Evolutionary conservation across 2,113 vertebrate genomes (phyloP).

Genomic region (Strix uralensis): DNA sequence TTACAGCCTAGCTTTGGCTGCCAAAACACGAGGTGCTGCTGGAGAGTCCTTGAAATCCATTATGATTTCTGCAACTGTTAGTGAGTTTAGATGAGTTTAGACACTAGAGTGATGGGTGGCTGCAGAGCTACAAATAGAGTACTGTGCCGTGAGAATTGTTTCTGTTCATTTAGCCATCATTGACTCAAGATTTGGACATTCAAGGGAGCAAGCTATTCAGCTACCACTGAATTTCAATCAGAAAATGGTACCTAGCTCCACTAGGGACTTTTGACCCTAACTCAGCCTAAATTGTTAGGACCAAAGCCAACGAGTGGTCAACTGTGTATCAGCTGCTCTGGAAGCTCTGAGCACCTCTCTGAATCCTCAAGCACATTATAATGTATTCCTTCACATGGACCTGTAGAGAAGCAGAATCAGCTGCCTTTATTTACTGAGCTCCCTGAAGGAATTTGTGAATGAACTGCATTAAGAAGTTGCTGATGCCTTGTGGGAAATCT

Average conservation of each 20-base stretch:
- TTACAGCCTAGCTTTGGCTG: not conserved
- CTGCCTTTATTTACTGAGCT: not conserved
- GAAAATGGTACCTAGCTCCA: not conserved
- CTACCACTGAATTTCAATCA: not conserved
- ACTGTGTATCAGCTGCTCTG: not conserved
- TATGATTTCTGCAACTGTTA: not conserved
- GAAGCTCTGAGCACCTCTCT: not conserved
- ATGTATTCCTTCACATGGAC: not conserved
- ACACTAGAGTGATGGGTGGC: not conserved
- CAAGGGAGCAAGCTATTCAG: not conserved
- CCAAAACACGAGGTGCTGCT: not conserved
- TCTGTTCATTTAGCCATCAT: not conserved
- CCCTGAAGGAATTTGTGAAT: constrained; percentile 33
- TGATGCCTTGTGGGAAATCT: constrained; percentile 46
- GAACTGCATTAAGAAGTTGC: constrained; percentile 26
- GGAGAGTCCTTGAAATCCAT: not conserved
- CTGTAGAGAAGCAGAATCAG: not conserved
- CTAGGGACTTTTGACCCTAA: not conserved
- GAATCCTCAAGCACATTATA: not conserved
- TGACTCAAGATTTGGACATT: not conserved
- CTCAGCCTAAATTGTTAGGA: not conserved
- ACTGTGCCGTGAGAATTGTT: not conserved
- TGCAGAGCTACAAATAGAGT: not conserved
- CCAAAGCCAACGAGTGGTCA: not conserved
- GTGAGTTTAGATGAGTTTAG: not conserved